Percentiles rank a stretch among this genome's conserved stretches.
Evolutionary conservation across 1,140 invertebrate genomes (phyloP).

Genomic region (Ceratosolen solmsi): DNA sequence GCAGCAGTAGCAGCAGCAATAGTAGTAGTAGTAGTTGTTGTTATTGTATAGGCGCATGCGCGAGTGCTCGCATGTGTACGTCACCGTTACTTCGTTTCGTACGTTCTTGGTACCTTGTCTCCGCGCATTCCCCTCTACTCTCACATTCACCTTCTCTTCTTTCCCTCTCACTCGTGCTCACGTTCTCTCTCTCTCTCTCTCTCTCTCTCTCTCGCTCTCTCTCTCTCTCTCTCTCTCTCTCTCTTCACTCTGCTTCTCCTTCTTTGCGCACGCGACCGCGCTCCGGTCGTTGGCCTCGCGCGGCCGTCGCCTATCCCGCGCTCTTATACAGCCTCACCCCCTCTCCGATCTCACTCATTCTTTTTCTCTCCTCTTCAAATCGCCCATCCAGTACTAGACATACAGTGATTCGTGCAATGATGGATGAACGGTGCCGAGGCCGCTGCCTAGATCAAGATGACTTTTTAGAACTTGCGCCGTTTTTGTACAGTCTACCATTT

Average conservation of each 20-base stretch:
- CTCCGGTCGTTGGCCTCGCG: conserved; percentile 72
- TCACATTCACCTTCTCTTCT: conserved; percentile 60
- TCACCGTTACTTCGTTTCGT: conserved; percentile 72
- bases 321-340: conserved; percentile 22
- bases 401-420: background rate
- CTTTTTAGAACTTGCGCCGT: conserved; percentile 10
- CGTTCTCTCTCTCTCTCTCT: conserved; percentile 48
- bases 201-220: conserved; percentile 32
- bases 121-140: conserved; percentile 53
- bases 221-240: conserved; percentile 35
- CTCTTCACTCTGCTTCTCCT: conserved; percentile 28
- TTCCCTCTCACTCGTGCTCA: conserved; percentile 37
- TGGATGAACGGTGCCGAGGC: background rate
- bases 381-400: background rate
- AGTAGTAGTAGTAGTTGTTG: background rate
- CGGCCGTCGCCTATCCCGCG: conserved; percentile 43
- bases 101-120: conserved; percentile 57
- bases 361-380: background rate
- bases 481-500: too few species aligned
- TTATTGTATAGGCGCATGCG: conserved; percentile 58
- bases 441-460: background rate
- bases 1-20: too few species aligned
- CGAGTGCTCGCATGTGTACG: conserved; percentile 65
- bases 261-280: conserved; percentile 51
- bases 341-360: background rate